Evolutionary conservation across 2,888 invertebrate species (phyloP).

Genomic region (Oscheius myriophilus): DNA sequence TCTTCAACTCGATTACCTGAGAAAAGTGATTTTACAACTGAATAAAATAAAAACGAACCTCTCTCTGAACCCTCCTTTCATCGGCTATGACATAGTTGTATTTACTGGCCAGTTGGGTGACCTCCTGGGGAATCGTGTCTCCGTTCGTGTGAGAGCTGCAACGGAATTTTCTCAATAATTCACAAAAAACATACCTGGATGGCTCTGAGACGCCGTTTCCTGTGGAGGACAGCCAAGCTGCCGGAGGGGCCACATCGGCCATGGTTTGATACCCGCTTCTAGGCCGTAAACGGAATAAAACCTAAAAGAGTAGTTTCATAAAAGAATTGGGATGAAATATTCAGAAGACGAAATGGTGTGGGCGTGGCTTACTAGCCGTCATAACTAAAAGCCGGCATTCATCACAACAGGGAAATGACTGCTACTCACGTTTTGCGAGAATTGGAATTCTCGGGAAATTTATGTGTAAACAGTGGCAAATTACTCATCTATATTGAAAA

Average conservation of each 20-base stretch:
- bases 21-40: not conserved
- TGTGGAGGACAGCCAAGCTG: conserved; percentile 15
- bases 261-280: not conserved
- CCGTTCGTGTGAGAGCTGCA: conserved; percentile 25
- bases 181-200: conserved; percentile 14
- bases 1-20: conserved; percentile 49
- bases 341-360: not conserved
- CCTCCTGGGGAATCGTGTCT: conserved; percentile 59
- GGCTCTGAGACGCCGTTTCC: conserved; percentile 19
- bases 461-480: too few relatives aligned
- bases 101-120: conserved; percentile 57
- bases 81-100: conserved; percentile 55
- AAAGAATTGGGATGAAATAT: not conserved
- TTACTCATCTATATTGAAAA: not conserved
- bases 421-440: too few relatives aligned
- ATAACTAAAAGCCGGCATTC: not conserved
- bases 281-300: not conserved
- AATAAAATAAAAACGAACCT: conserved; percentile 21
- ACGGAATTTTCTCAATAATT: not conserved
- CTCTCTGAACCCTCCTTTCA: conserved; percentile 46
- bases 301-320: not conserved
- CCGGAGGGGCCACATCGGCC: conserved; percentile 28
- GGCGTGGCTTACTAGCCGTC: not conserved
- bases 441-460: too few relatives aligned
- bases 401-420: not conserved